Conservation (phyloP, 2,888 invertebrate species). For the Megalurothrips usitatus region DNA sequence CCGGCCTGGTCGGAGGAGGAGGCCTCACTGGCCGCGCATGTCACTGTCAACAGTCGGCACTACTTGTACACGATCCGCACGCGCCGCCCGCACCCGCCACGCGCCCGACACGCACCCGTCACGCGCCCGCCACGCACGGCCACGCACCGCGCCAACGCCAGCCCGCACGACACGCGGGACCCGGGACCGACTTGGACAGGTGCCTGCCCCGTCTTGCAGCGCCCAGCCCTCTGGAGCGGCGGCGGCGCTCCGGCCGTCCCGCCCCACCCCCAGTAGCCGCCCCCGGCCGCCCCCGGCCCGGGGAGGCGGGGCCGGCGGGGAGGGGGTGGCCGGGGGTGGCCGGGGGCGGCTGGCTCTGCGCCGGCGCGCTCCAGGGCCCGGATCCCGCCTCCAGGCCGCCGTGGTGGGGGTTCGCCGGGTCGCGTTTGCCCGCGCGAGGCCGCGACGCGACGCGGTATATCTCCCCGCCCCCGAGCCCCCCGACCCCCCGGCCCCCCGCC, state of each 20-base stretch:
- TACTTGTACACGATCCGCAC: background rate
- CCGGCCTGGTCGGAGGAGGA: background rate
- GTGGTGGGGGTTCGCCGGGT: background rate
- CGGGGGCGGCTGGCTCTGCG: background rate
- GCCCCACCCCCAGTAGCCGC: background rate
- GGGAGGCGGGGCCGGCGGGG: background rate
- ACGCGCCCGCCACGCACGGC: background rate
- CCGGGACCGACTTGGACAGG: conserved; percentile 6
- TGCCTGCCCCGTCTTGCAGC: background rate
- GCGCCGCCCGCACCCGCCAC: background rate
- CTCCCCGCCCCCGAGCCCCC: background rate
- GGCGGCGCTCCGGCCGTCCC: background rate
- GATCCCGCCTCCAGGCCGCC: background rate
- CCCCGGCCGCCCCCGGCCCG: background rate
- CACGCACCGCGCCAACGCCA: background rate
- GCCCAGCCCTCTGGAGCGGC: conserved; percentile 7
- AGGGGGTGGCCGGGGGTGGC: background rate
- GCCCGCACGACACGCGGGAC: background rate
- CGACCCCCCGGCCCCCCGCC: background rate
- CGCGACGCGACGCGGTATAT: background rate
- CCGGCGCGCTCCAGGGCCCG: background rate
- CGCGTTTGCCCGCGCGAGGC: background rate
- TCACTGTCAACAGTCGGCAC: background rate
- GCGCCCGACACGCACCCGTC: background rate
- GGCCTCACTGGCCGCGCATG: conserved; percentile 1